Conservation (phyloP, 2,888 invertebrate genomes). For the Ganaspis brasiliensis region DNA sequence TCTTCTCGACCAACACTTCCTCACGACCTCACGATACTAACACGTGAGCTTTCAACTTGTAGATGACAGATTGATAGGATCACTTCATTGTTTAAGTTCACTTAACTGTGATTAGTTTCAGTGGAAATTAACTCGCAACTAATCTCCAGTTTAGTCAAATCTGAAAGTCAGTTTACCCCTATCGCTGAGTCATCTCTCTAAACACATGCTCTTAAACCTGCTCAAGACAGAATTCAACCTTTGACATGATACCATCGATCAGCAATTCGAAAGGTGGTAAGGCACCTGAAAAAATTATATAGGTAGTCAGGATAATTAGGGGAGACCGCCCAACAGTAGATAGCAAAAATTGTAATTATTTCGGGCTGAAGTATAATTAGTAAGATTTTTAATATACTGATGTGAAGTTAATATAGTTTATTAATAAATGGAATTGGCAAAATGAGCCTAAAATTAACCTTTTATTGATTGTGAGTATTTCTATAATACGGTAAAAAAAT, state of each 20-base stretch:
- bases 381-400: no score
- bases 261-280: conserved; percentile 32
- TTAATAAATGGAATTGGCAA: no score
- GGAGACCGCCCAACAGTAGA: no score
- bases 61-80: conserved; percentile 20
- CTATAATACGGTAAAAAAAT: no score
- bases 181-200: conserved; percentile 49
- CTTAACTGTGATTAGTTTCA: conserved; percentile 13
- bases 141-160: not conserved
- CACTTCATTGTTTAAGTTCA: conserved; percentile 13
- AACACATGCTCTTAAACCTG: conserved; percentile 12
- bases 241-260: conserved; percentile 15
- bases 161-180: conserved; percentile 32
- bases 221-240: not conserved
- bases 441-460: no score
- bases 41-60: not conserved
- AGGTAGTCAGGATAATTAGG: no score
- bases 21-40: not conserved
- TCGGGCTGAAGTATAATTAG: no score
- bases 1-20: conserved; percentile 28
- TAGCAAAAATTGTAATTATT: no score
- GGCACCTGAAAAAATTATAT: not conserved
- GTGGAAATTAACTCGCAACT: conserved; percentile 7
- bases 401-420: no score
- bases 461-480: no score